Percentiles rank a stretch among this genome's conserved stretches.
phyloP scores from a whole-genome alignment of 2,797 vertebrate genomes.

The Cygnus olor region DNA sequence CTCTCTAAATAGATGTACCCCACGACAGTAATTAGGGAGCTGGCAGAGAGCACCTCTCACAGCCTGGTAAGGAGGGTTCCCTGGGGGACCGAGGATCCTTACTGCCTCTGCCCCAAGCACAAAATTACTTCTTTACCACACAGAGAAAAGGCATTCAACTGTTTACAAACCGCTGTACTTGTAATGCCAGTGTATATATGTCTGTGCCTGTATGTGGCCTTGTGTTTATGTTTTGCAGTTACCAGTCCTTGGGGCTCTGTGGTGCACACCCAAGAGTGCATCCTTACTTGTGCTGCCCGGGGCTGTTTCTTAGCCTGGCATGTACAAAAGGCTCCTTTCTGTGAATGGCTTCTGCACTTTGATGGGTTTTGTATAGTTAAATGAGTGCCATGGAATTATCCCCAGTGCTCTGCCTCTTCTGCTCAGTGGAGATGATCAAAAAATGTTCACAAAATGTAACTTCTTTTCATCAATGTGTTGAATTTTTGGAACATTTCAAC shows the following conservation, averaged over 20 bases:
- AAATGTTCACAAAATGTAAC: not conserved
- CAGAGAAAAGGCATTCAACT: not conserved
- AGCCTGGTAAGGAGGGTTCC: not conserved
- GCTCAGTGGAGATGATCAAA: not conserved
- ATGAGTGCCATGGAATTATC: not conserved
- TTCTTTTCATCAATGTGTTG: not conserved
- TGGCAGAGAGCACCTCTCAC: not conserved
- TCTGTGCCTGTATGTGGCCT: not conserved
- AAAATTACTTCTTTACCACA: not conserved
- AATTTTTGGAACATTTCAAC: not conserved
- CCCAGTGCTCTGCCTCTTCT: not conserved
- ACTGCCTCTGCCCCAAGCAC: not conserved
- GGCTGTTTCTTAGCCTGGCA: not conserved
- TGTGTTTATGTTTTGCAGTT: not conserved
- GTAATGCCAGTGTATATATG: rapidly evolving
- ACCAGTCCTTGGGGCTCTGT: not conserved
- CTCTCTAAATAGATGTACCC: not conserved
- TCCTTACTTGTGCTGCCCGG: not conserved
- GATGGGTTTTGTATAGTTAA: not conserved
- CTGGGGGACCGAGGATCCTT: not conserved
- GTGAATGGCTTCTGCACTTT: not conserved
- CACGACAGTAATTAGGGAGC: not conserved
- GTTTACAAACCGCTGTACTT: not conserved
- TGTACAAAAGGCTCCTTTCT: not conserved
- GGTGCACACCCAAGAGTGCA: not conserved